Base-by-base conservation (phyloP, 2,888 invertebrate species). In the Melieria omissa region DNA sequence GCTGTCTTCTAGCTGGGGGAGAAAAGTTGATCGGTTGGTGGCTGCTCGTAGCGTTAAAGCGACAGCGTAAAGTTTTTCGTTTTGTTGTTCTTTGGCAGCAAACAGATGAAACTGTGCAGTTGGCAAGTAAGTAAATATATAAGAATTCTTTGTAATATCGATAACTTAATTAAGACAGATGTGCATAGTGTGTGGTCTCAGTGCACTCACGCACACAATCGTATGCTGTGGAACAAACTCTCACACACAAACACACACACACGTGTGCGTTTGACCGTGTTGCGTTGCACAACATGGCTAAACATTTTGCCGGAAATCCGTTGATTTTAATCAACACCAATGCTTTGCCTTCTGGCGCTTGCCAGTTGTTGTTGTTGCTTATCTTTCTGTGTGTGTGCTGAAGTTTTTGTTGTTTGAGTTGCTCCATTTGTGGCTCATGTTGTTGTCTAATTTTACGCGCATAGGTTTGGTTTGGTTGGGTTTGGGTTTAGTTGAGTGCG, bases 161-260 rank as follows among this genome's bases (percentile, higher is more conserved):
- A 81, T 83, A 83, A 82, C 80, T 80, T 81, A 83, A 81, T 81
- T 82, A 82, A 83, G 83, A 83, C 79, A 79, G 83, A 83, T 81
- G 82, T 67, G 77, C 73, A 78, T 76, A 75, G 78, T 78, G 81
- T 82, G 78, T 77, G 78, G 78, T 75, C 73, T 75, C 73, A 71
- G 69, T 9, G 45, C 52, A 55, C 7, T 60, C 62, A 10, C 65
- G 42, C 10, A 52, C 29, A 52, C 14, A 9, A 14, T 9, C 52
- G 42, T 2, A n/a, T 41, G 7, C 10, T n/a, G 41, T 12, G 10
- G 9, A 45, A 42, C 29, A 29, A 29, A 29, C 29, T 29, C 29
- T 3, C 29, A 52, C 57, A 65, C 52, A 65, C 65, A 58, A 5
- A 41, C 41, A 58, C 5, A 16, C 61, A 41, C 61, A 29, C 29